Conservation (phyloP, 2,113 vertebrate genomes). For the Cyphomyrus discorhynchus region DNA sequence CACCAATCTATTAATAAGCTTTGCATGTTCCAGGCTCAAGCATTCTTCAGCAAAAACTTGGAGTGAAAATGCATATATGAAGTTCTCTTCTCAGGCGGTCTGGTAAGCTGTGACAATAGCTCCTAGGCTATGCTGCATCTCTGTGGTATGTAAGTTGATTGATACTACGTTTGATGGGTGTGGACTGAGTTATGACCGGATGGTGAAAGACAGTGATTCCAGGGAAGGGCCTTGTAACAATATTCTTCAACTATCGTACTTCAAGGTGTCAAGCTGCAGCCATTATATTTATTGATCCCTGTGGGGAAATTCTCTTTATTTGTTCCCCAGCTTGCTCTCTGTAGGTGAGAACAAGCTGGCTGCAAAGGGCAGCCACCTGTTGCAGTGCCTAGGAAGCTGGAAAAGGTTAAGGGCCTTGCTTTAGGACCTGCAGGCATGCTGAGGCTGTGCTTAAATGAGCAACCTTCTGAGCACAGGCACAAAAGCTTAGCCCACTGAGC, state of each 20-base stretch:
- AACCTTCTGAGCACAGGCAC: not conserved
- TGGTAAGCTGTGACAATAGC: not conserved
- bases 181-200: not conserved
- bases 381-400: not conserved
- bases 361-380: not conserved
- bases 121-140: not conserved
- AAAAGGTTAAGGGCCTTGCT: too few species aligned
- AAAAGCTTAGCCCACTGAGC: not conserved
- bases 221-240: not conserved
- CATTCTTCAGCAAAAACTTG: not conserved
- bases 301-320: not conserved
- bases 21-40: not conserved
- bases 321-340: not conserved
- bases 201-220: not conserved
- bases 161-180: not conserved
- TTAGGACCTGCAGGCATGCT: too few species aligned
- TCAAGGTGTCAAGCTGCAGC: not conserved
- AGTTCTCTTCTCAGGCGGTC: not conserved
- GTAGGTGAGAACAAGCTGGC: not conserved
- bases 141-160: not conserved
- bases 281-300: not conserved
- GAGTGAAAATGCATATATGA: not conserved
- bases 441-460: not conserved
- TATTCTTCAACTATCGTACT: not conserved
- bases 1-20: not conserved